These are phyloP conservation scores for Ataeniobius toweri DNA, from an alignment of 2,797 vertebrate species.

Conservation along the genomic window DNA sequence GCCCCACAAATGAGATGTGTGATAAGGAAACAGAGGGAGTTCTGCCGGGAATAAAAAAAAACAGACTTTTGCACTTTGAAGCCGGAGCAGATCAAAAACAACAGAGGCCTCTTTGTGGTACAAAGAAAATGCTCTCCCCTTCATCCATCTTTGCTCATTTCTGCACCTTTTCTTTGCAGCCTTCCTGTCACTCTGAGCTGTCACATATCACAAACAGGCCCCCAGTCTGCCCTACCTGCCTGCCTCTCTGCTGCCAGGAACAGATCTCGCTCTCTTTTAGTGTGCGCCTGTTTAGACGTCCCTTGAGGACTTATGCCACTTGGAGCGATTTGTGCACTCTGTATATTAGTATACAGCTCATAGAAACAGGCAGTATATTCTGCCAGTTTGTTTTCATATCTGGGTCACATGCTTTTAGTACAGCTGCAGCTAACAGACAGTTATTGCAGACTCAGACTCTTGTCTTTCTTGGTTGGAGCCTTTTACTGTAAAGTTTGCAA, in stretches of 20 bases:
- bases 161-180: conserved; percentile 60
- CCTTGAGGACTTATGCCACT: conserved; percentile 42
- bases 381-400: conserved; percentile 54
- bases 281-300: background rate
- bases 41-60: conserved; percentile 70
- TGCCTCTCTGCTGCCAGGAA: conserved; percentile 29
- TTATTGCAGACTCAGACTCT: conserved; percentile 46
- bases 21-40: conserved; percentile 73
- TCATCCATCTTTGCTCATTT: conserved; percentile 66
- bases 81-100: conserved; percentile 75
- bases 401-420: conserved; percentile 38
- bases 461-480: conserved; percentile 35
- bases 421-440: conserved; percentile 23
- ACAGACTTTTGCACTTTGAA: conserved; percentile 78
- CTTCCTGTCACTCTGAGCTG: conserved; percentile 62
- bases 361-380: conserved; percentile 37
- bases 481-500: conserved; percentile 14
- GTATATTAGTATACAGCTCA: conserved; percentile 21
- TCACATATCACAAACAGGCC: conserved; percentile 55
- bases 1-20: conserved; percentile 73
- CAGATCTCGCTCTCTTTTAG: conserved; percentile 23
- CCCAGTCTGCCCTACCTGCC: conserved; percentile 38
- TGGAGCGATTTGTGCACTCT: conserved; percentile 36
- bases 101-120: conserved; percentile 74
- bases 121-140: conserved; percentile 71